Percentiles rank a stretch among this genome's conserved stretches.
These are phyloP conservation scores for Antrozous pallidus DNA, from an alignment of 2,797 vertebrate genomes.

Conservation along the genomic window DNA sequence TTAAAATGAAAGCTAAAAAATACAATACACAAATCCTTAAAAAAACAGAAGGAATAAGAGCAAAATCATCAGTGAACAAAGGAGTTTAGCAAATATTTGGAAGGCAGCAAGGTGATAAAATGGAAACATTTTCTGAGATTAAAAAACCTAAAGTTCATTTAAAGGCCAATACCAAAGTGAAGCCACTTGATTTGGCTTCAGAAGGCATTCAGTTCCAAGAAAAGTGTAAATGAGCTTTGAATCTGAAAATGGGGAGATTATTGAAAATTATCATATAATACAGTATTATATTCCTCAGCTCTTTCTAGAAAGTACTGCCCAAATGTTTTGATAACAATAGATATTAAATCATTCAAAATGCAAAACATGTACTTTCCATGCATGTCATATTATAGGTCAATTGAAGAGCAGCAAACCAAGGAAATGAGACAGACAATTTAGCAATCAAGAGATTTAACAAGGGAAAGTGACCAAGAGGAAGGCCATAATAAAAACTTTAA, in stretches of 20 bases:
- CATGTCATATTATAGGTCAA: background rate
- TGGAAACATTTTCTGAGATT: background rate
- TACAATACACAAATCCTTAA: background rate
- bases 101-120: background rate
- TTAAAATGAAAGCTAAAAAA: background rate
- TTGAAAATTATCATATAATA: background rate
- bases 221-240: background rate
- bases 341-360: background rate
- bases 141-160: background rate
- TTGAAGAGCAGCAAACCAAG: background rate
- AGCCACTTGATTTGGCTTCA: background rate
- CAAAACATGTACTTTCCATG: background rate
- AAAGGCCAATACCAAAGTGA: background rate
- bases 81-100: background rate
- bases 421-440: background rate
- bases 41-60: background rate
- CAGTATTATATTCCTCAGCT: background rate
- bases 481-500: background rate
- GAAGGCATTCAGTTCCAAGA: background rate
- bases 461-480: background rate
- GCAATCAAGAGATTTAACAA: background rate
- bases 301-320: background rate
- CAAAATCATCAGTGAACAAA: background rate
- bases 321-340: background rate
- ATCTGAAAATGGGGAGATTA: background rate